These are phyloP conservation scores for Operophtera brumata DNA, from an alignment of 2,888 invertebrate genomes.

Conservation along the genomic window DNA sequence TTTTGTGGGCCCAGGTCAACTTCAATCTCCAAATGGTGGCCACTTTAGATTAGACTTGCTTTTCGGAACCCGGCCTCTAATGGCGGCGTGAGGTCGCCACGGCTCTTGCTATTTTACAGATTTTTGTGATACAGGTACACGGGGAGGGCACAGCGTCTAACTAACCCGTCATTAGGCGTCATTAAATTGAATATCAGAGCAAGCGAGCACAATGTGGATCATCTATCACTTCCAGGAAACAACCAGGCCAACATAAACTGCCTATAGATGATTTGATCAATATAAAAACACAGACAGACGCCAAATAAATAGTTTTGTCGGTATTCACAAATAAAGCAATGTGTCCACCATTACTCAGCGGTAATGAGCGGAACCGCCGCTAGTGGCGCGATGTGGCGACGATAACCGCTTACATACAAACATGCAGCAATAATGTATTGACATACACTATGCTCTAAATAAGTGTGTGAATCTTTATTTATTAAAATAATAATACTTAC, in stretches of 20 bases:
- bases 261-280: background rate
- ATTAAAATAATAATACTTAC: too few species aligned
- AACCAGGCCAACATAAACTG: background rate
- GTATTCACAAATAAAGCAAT: background rate
- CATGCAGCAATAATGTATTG: background rate
- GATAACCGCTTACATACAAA: background rate
- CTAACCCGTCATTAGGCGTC: background rate
- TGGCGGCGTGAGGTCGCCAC: too few species aligned
- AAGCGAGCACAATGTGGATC: background rate
- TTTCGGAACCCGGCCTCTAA: too few species aligned
- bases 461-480: too few species aligned
- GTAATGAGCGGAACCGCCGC: slow-evolving; percentile 10
- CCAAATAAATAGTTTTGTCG: slow-evolving; percentile 1
- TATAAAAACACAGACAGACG: background rate
- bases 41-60: background rate
- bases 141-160: background rate
- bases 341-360: slow-evolving; percentile 8
- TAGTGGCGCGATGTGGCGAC: background rate
- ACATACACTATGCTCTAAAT: background rate
- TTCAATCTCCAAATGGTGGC: too few species aligned
- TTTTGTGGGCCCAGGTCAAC: too few species aligned
- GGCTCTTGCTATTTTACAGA: background rate
- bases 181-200: background rate
- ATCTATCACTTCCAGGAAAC: slow-evolving; percentile 2
- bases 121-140: background rate